Percentiles rank a stretch among this genome's conserved stretches.
Conservation (phyloP, 2,113 vertebrate species). For the Oophaga pumilio region DNA sequence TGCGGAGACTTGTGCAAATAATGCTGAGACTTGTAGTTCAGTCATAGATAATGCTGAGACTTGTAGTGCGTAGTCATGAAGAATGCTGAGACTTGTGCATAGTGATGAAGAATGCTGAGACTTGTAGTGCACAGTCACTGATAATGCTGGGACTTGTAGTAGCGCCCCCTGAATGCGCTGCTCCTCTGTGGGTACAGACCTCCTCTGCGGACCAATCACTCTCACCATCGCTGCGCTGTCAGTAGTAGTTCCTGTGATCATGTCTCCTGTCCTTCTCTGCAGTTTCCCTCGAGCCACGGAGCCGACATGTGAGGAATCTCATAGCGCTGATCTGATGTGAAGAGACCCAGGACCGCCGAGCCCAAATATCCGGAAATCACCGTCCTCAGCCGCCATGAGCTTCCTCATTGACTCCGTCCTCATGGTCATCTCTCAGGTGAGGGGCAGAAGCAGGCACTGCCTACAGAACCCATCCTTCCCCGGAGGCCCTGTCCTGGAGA, state of each 20-base stretch:
- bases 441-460: not conserved
- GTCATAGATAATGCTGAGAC: not conserved
- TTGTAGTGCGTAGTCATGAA: not conserved
- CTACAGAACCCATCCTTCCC: too few species aligned
- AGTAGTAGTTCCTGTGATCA: not conserved
- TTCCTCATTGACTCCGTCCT: conserved; percentile 92
- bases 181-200: too few species aligned
- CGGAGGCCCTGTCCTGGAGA: too few species aligned
- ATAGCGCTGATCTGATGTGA: not conserved
- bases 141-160: not conserved
- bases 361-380: too few species aligned
- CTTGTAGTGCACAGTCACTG: not conserved
- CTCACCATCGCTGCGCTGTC: too few species aligned
- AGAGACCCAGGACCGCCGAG: not conserved
- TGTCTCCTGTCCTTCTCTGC: not conserved
- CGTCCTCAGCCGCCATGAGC: conserved; percentile 76
- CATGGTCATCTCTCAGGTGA: conserved; percentile 94
- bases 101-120: not conserved
- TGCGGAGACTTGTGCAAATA: not conserved
- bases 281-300: not conserved
- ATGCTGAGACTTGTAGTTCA: not conserved
- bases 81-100: not conserved
- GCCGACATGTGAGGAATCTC: not conserved
- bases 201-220: too few species aligned
- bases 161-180: too few species aligned